A percentile compares a stretch with the other conserved stretches of the same genome.
Conservation (phyloP, 2,888 invertebrate genomes). For the Carpatolechia fugitivella region DNA sequence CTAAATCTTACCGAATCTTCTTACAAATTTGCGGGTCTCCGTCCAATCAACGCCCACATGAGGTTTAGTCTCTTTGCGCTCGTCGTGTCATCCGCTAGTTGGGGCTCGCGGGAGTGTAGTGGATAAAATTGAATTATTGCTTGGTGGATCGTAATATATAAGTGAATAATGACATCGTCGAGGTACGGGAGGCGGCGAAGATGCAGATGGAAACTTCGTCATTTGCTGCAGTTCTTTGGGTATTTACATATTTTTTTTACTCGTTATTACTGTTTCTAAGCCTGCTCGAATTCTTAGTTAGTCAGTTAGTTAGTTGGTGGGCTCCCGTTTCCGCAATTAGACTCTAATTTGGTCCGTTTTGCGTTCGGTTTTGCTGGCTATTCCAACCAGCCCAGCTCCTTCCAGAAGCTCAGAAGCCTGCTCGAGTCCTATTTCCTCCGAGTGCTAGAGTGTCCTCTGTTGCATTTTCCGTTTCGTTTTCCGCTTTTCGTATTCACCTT, state of each 20-base stretch:
- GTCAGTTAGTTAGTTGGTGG: no score
- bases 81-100: slow-evolving; percentile 10
- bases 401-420: no score
- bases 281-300: no score
- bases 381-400: no score
- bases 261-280: no score
- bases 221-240: slow-evolving; percentile 60
- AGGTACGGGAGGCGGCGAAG: slow-evolving; percentile 19
- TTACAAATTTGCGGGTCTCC: slow-evolving; percentile 27
- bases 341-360: no score
- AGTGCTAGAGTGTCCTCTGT: no score
- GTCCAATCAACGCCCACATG: slow-evolving; percentile 26
- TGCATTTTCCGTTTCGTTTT: no score
- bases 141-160: background rate
- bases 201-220: slow-evolving; percentile 62
- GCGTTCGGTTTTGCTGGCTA: no score
- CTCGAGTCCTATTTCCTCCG: no score
- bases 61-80: slow-evolving; percentile 5
- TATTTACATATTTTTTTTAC: slow-evolving; percentile 30
- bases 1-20: background rate
- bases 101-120: background rate
- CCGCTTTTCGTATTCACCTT: no score
- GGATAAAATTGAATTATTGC: background rate
- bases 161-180: background rate
- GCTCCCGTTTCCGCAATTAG: no score